Percentiles rank a stretch among this genome's conserved stretches.
Evolutionary conservation across 2,888 invertebrate genomes (phyloP).

Genomic region (Drosophila neonasuta): DNA sequence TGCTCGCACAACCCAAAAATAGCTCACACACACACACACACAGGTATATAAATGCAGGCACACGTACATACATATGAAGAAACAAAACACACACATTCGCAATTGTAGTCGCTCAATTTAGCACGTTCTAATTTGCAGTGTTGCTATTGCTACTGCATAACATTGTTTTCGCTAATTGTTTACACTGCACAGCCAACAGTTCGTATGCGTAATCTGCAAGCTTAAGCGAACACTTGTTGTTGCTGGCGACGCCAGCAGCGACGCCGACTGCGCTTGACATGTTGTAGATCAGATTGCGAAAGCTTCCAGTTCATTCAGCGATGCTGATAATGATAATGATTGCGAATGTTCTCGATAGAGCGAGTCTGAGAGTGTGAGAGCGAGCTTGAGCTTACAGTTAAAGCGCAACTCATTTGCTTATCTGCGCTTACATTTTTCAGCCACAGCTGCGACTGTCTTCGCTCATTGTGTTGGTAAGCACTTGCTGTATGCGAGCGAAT

Average conservation of each 20-base stretch:
- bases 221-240: slow-evolving; percentile 27
- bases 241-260: slow-evolving; percentile 1
- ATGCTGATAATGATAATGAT: slow-evolving; percentile 45
- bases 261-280: neutral
- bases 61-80: neutral
- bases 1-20: slow-evolving; percentile 51
- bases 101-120: slow-evolving; percentile 45
- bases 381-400: slow-evolving; percentile 28
- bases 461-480: slow-evolving; percentile 36
- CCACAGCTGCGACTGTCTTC: neutral
- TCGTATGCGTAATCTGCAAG: slow-evolving; percentile 48
- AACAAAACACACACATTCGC: slow-evolving; percentile 14
- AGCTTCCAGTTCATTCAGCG: slow-evolving; percentile 45
- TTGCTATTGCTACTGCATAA: slow-evolving; percentile 35
- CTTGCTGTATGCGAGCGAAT: slow-evolving; percentile 41
- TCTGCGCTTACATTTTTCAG: slow-evolving; percentile 42
- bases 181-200: slow-evolving; percentile 28
- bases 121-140: slow-evolving; percentile 43
- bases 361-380: neutral
- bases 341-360: slow-evolving; percentile 11
- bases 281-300: slow-evolving; percentile 47
- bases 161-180: slow-evolving; percentile 44
- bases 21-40: slow-evolving; percentile 32
- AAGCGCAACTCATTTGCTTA: slow-evolving; percentile 45
- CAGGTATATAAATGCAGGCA: slow-evolving; percentile 15